Conservation (phyloP, 2,797 vertebrate genomes). For the Tapirus indicus region DNA sequence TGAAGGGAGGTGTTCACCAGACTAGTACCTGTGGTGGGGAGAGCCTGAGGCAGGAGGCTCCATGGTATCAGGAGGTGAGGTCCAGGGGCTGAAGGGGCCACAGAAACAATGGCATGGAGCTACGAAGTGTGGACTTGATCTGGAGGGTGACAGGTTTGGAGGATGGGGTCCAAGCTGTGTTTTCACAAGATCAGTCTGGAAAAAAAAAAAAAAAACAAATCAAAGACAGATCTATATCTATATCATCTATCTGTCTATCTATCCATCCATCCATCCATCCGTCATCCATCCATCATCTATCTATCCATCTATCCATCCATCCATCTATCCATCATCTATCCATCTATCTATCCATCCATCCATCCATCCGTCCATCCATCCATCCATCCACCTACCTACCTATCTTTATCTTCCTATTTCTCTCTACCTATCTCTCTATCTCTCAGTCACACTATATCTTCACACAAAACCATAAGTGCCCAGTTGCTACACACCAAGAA, state of each 20-base stretch:
- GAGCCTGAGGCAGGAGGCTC: not conserved
- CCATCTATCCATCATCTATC: not conserved
- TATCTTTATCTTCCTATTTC: not conserved
- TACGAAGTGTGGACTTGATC: not conserved
- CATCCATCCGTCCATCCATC: no score
- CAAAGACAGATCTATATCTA: not conserved
- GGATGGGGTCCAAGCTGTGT: not conserved
- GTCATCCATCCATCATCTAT: no score
- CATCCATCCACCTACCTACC: no score
- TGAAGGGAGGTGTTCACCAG: not conserved
- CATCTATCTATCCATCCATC: not conserved
- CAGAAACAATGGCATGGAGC: not conserved
- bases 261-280: not conserved
- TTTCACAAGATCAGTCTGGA: not conserved
- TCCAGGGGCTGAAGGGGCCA: not conserved
- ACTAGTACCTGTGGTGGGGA: not conserved
- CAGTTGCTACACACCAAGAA: not conserved
- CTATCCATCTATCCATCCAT: not conserved
- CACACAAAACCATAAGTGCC: not conserved
- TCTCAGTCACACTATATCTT: not conserved
- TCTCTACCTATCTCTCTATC: not conserved
- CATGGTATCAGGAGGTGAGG: not conserved
- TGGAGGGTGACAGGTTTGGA: not conserved
- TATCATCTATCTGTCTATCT: not conserved
- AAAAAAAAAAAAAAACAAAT: not conserved